Conservation (phyloP, 2,888 invertebrate species). For the Lottia scabra region DNA sequence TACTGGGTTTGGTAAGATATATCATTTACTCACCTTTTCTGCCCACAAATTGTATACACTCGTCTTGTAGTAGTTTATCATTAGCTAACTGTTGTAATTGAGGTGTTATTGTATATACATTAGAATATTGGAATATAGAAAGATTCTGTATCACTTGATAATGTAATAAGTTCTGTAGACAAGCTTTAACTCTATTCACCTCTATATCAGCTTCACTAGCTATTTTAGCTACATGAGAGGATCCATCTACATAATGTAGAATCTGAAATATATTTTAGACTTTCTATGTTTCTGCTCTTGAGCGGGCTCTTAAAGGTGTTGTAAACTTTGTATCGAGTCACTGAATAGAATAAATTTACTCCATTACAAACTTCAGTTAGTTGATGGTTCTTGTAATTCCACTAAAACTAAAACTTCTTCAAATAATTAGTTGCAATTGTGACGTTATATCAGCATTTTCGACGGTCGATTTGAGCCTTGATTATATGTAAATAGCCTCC, state of each 20-base stretch:
- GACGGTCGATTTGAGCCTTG: no score
- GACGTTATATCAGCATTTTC: no score
- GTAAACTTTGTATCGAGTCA: no score
- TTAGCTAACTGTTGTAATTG: conserved; percentile 79
- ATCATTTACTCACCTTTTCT: conserved; percentile 76
- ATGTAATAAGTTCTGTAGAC: conserved; percentile 89
- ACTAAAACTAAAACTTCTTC: no score
- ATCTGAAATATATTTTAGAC: conserved; percentile 71
- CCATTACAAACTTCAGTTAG: no score
- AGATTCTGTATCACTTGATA: conserved; percentile 63
- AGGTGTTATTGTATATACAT: conserved; percentile 85
- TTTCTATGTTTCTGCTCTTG: no score
- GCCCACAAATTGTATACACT: conserved; percentile 80
- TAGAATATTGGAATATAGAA: conserved; percentile 79
- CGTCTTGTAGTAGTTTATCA: conserved; percentile 77
- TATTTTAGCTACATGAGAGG: conserved; percentile 90
- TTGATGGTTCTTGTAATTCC: no score
- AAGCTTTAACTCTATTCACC: conserved; percentile 92
- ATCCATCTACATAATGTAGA: conserved; percentile 90
- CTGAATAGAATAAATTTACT: no score
- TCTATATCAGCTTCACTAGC: conserved; percentile 92
- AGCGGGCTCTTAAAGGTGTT: no score
- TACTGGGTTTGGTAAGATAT: no score
- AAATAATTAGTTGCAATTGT: no score
- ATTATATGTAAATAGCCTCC: no score